Evolutionary conservation across 1,140 invertebrate genomes (phyloP).

Genomic region (Linepithema humile): DNA sequence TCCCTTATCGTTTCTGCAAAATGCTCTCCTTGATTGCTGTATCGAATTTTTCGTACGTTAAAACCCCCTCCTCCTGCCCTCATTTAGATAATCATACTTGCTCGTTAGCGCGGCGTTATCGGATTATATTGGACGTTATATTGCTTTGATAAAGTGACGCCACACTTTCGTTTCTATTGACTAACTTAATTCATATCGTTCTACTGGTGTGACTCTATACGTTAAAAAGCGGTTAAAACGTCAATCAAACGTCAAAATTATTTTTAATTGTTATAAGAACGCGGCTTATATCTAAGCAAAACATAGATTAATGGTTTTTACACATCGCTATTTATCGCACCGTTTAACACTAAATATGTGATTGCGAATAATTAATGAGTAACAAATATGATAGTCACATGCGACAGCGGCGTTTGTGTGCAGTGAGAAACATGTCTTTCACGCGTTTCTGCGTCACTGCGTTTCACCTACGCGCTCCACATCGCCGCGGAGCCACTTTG

Average conservation of each 20-base stretch:
- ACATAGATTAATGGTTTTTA: neutral
- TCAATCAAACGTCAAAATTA: neutral
- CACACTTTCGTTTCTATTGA: slow-evolving; percentile 1
- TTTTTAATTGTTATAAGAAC: neutral
- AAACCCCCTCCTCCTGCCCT: neutral
- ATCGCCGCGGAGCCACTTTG: slow-evolving; percentile 4
- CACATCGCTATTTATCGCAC: too few species aligned
- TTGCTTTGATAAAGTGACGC: neutral
- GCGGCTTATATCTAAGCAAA: neutral
- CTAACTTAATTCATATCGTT: neutral
- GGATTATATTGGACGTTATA: slow-evolving; percentile 31
- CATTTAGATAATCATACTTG: slow-evolving; percentile 37
- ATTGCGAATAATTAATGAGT: neutral
- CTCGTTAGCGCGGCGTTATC: slow-evolving; percentile 13
- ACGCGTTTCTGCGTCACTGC: slow-evolving; percentile 20
- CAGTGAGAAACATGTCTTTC: neutral
- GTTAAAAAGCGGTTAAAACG: neutral
- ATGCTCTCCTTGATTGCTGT: neutral
- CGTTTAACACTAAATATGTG: neutral
- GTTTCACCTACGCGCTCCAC: slow-evolving; percentile 4
- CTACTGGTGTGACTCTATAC: neutral
- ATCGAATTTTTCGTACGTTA: slow-evolving; percentile 29
- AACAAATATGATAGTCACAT: neutral
- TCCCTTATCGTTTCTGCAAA: slow-evolving; percentile 30
- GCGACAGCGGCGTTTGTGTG: neutral